These are phyloP conservation scores for Temnothorax nylanderi DNA, from an alignment of 1,140 invertebrate genomes.

Conservation along the genomic window DNA sequence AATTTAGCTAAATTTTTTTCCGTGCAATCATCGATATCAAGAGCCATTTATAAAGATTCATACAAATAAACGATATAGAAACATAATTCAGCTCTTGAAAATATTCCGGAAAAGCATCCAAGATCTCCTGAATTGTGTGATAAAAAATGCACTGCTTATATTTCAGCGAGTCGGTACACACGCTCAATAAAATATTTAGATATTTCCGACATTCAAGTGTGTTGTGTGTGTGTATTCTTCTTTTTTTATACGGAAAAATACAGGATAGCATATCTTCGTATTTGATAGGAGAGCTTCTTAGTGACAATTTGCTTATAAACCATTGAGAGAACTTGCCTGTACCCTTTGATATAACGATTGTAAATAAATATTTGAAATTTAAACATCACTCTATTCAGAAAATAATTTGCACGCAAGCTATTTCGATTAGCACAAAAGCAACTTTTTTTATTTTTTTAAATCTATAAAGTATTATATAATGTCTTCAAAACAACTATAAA, in stretches of 20 bases:
- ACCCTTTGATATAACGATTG: neutral
- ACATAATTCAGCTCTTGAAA: neutral
- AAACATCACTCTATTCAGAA: neutral
- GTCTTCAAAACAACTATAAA: neutral
- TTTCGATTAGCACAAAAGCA: neutral
- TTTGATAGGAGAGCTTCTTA: neutral
- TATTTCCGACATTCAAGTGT: neutral
- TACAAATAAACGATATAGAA: neutral
- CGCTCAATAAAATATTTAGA: slow-evolving; percentile 11
- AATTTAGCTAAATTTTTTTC: no score
- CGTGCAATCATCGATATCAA: neutral
- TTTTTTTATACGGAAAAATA: neutral
- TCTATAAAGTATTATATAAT: neutral
- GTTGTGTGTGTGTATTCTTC: neutral
- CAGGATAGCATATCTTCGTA: neutral
- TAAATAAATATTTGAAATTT: neutral
- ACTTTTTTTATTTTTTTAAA: neutral
- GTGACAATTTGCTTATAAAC: neutral
- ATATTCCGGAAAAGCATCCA: neutral
- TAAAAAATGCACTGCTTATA: neutral
- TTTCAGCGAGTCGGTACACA: neutral
- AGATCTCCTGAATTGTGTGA: neutral
- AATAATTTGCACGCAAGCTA: neutral
- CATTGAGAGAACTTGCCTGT: neutral
- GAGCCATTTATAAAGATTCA: neutral